Evolutionary conservation across 1,140 invertebrate species (phyloP).

Genomic region (Ceratina calcarata): DNA sequence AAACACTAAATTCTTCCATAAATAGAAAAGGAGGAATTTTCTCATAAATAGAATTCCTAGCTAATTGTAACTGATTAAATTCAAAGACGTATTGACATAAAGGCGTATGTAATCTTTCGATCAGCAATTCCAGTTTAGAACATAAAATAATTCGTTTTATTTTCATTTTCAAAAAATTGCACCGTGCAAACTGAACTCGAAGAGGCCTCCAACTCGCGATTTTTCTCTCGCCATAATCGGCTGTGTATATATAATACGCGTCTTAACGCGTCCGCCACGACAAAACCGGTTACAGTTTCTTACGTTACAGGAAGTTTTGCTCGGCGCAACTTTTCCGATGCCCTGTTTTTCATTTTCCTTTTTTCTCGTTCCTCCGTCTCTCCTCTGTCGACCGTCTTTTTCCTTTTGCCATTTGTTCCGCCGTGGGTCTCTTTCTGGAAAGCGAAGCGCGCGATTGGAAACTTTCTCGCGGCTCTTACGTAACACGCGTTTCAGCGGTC

Average conservation of each 20-base stretch:
- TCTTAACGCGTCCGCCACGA: slow-evolving; percentile 17
- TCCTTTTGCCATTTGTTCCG: background rate
- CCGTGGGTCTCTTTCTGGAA: slow-evolving; percentile 18
- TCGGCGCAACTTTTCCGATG: slow-evolving; percentile 33
- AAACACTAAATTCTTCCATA: too few relatives aligned
- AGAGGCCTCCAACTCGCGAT: background rate
- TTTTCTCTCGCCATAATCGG: slow-evolving; percentile 17
- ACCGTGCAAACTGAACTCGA: background rate
- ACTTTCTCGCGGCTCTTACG: slow-evolving; percentile 27
- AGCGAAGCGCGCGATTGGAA: background rate
- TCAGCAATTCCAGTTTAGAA: too few relatives aligned
- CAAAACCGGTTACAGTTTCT: slow-evolving; percentile 48
- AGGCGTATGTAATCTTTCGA: too few relatives aligned
- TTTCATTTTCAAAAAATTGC: too few relatives aligned
- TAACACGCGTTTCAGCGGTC: background rate
- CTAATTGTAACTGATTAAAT: too few relatives aligned
- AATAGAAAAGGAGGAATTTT: too few relatives aligned
- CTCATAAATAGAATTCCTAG: too few relatives aligned
- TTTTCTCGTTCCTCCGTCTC: background rate
- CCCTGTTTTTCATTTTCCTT: background rate
- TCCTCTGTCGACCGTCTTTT: background rate
- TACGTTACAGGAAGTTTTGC: slow-evolving; percentile 48
- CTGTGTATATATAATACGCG: background rate
- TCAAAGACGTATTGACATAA: too few relatives aligned
- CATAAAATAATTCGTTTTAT: too few relatives aligned